Percentiles rank a stretch among this genome's conserved stretches.
These are phyloP conservation scores for Alviniconcha marisindica DNA, from an alignment of 1,140 invertebrate genomes.

Conservation along the genomic window DNA sequence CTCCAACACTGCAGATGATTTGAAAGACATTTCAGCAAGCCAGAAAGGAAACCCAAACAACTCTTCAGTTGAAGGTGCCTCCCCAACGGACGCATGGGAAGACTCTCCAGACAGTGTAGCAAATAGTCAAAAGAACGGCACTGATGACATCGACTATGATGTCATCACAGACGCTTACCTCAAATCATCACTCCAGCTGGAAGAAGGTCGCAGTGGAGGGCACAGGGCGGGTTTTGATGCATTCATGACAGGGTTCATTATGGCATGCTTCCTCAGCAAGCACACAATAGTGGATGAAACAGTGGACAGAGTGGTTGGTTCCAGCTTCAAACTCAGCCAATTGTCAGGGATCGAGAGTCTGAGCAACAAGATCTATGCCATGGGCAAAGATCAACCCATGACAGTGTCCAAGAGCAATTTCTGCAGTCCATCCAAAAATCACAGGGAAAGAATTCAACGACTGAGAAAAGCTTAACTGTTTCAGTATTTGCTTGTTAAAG, in stretches of 20 bases:
- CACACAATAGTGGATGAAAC: slow-evolving; percentile 47
- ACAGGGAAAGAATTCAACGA: slow-evolving; percentile 63
- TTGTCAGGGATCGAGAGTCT: slow-evolving; percentile 54
- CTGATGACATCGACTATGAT: slow-evolving; percentile 6
- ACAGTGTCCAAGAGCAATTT: slow-evolving; percentile 72
- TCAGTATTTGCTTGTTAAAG: no score
- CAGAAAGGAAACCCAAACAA: not conserved
- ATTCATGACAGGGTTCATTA: slow-evolving; percentile 77
- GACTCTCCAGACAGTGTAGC: no score
- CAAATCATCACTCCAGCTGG: slow-evolving; percentile 21
- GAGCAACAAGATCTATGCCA: slow-evolving; percentile 73
- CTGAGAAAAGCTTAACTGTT: slow-evolving; percentile 14
- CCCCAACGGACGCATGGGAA: not conserved
- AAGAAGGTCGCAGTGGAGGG: slow-evolving; percentile 45
- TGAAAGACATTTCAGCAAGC: no score
- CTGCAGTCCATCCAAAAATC: slow-evolving; percentile 67
- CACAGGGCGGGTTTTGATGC: slow-evolving; percentile 78
- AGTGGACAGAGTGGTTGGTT: slow-evolving; percentile 33
- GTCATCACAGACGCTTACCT: slow-evolving; percentile 23
- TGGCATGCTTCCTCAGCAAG: slow-evolving; percentile 67
- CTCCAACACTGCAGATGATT: no score
- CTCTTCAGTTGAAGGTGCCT: not conserved
- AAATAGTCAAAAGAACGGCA: not conserved
- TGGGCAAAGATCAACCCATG: slow-evolving; percentile 74
- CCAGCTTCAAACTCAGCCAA: slow-evolving; percentile 39